These are phyloP conservation scores for Eciton burchellii DNA, from an alignment of 1,140 invertebrate genomes.

Conservation along the genomic window DNA sequence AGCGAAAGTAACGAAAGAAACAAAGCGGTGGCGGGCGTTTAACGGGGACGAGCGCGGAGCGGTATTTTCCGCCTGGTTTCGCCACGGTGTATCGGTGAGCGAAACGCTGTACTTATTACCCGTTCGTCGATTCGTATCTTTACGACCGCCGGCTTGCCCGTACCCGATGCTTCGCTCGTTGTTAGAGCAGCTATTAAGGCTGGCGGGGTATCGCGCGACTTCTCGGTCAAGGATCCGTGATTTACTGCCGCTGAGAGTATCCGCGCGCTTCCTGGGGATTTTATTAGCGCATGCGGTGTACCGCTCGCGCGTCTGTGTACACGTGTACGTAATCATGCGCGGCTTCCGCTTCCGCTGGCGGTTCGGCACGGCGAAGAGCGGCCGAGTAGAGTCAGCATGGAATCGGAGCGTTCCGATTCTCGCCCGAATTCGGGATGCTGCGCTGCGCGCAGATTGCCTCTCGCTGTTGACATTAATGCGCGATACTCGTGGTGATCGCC, in stretches of 20 bases:
- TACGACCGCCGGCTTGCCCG: constrained; percentile 7
- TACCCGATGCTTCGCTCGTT: constrained; percentile 35
- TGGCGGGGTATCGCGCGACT: not conserved
- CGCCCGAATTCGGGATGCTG: not conserved
- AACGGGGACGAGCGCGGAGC: not conserved
- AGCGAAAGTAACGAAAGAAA: not conserved
- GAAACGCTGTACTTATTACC: constrained; percentile 32
- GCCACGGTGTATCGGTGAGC: not conserved
- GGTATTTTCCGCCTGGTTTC: constrained; percentile 36
- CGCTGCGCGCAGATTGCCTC: not conserved
- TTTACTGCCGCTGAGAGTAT: constrained; percentile 42
- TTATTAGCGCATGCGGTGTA: constrained; percentile 9
- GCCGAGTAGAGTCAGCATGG: constrained; percentile 1
- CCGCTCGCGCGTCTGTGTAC: constrained; percentile 22
- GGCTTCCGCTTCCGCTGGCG: not conserved
- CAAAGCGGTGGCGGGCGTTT: not conserved
- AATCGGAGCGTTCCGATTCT: constrained; percentile 1
- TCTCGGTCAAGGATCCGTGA: constrained; percentile 57
- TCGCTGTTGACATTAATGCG: not conserved
- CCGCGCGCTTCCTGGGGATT: constrained; percentile 15
- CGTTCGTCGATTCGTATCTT: constrained; percentile 65
- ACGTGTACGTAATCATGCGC: not conserved
- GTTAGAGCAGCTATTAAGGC: constrained; percentile 5
- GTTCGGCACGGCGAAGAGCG: too few species aligned
- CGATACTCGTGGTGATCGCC: not conserved